phyloP scores from a whole-genome alignment of 2,113 vertebrate species.

The Hemichromis elongatus region DNA sequence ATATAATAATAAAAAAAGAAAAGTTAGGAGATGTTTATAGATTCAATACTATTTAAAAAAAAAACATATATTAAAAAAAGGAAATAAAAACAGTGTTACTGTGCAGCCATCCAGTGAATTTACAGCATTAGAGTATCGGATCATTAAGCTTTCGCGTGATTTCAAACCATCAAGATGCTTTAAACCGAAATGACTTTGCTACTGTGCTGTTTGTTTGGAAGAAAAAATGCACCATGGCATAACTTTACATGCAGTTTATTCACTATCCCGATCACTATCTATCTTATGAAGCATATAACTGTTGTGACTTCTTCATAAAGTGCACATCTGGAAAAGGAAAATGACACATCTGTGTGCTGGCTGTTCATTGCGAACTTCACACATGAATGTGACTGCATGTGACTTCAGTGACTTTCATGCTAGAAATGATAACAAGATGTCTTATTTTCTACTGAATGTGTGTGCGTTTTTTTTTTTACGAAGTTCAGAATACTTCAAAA shows the following conservation, averaged over 20 bases:
- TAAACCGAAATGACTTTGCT: background rate
- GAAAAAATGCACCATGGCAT: background rate
- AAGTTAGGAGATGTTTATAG: background rate
- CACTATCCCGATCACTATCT: no score
- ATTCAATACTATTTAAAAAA: background rate
- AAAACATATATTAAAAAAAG: no score
- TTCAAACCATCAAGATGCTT: background rate
- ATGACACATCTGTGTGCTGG: background rate
- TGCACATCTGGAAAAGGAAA: background rate
- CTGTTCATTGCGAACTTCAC: background rate
- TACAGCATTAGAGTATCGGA: background rate
- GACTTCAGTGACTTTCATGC: background rate
- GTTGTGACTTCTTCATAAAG: background rate
- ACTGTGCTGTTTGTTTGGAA: background rate
- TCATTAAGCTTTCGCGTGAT: background rate
- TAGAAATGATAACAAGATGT: slow-evolving; percentile 2
- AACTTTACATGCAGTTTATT: background rate
- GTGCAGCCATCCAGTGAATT: background rate
- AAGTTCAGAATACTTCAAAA: slow-evolving; percentile 18
- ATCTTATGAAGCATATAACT: background rate
- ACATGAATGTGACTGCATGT: background rate
- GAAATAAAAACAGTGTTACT: background rate
- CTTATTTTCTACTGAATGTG: background rate
- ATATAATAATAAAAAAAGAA: background rate
- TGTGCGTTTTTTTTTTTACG: slow-evolving; percentile 20